A percentile compares a stretch with the other conserved stretches of the same genome.
Evolutionary conservation across 2,888 invertebrate species (phyloP).

Genomic region (Cryptophagus acutangulus): DNA sequence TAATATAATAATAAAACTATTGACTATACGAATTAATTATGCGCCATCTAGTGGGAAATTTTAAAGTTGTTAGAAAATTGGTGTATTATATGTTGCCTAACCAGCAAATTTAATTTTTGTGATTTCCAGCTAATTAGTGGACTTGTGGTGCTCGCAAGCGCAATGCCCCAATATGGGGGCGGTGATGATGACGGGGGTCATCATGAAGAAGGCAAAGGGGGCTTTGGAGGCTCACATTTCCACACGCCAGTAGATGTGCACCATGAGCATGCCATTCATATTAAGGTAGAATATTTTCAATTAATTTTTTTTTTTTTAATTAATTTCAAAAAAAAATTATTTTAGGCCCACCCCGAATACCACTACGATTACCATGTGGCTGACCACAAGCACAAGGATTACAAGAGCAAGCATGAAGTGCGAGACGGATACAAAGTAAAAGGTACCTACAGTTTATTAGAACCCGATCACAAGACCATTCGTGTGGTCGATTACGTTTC

Average conservation of each 20-base stretch:
- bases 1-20: too few relatives aligned
- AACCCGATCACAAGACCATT: slow-evolving; percentile 42
- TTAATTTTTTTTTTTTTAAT: too few relatives aligned
- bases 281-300: too few relatives aligned
- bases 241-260: slow-evolving; percentile 37
- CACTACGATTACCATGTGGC: slow-evolving; percentile 41
- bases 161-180: too few relatives aligned
- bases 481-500: slow-evolving; percentile 40
- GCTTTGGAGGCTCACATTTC: slow-evolving; percentile 33
- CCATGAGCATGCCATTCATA: slow-evolving; percentile 36
- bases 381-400: slow-evolving; percentile 40
- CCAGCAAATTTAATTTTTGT: too few relatives aligned
- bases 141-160: too few relatives aligned
- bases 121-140: too few relatives aligned
- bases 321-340: too few relatives aligned
- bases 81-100: too few relatives aligned
- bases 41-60: too few relatives aligned
- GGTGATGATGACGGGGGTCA: slow-evolving; percentile 17
- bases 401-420: slow-evolving; percentile 40
- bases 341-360: slow-evolving; percentile 41
- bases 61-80: too few relatives aligned
- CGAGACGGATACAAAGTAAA: slow-evolving; percentile 44
- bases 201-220: slow-evolving; percentile 19
- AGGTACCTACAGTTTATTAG: slow-evolving; percentile 40
- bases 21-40: too few relatives aligned